Evolutionary conservation across 2,797 vertebrate genomes (phyloP), one percentile per base, ranked within the genome.

Genomic region (Alca torda): DNA sequence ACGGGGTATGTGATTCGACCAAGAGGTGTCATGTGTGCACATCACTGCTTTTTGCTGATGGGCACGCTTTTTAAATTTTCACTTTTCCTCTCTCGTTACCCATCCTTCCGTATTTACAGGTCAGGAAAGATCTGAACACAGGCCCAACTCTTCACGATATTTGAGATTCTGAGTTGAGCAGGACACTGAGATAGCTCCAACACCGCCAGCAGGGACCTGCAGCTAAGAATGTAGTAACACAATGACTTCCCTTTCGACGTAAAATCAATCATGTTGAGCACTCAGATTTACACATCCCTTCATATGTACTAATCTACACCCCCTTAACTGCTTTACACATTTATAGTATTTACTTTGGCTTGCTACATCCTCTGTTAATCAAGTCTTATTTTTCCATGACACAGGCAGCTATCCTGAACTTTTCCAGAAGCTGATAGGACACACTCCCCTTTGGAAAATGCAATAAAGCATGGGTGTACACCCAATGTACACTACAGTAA

Each of bases 341-440:
- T 93, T 81, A 63, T 54, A n/a, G 9, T 95, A 61, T 93, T 95
- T 79, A 78, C 61, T 89, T 94, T 94, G 84, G 83, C 91, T 94
- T 80, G 72, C 77, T 85, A 56, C 25, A 33, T 20, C 65, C 80
- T 78, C 35, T 91, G 54, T 63, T 89, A 95, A 86, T 39, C 74
- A 83, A 76, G 9, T 45, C 26, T 41, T 75, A 65, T 39, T 87
- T 95, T 96, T 94, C 91, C 88, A 65, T 83, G 73, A 86, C 81
- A 85, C 50, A 70, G 57, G 54, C 53, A 61, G 41, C 84, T 93
- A 35, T 31, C 72, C 67, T 30, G 12, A 80, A 70, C 67, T 74
- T 85, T 70, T 79, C 80, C 73, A 76, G 70, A 77, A 78, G 28
- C 73, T 70, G 76, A 24, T 84, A 73, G 4, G 43, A 88, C 69